A percentile compares a stretch with the other conserved stretches of the same genome.
Evolutionary conservation across 2,113 vertebrate genomes (phyloP).

Genomic region (Oenanthe oenanthe): DNA sequence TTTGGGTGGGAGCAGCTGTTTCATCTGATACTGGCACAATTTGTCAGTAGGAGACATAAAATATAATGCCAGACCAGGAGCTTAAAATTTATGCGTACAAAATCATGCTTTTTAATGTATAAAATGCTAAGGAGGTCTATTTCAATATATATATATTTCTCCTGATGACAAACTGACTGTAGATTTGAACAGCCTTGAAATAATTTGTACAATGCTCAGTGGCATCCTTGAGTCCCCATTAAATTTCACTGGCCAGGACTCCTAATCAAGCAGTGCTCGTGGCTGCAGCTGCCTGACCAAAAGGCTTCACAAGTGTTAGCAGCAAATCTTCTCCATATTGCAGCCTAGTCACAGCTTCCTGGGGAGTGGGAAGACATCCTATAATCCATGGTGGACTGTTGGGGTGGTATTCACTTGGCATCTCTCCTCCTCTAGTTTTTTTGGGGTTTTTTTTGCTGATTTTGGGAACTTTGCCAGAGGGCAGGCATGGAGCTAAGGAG

Average conservation of each 20-base stretch:
- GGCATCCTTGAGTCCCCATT: background rate
- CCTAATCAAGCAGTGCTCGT: background rate
- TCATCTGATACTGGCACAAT: background rate
- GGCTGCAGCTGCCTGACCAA: background rate
- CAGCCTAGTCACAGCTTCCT: background rate
- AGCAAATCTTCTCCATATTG: background rate
- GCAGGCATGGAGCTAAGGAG: background rate
- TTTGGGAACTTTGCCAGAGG: background rate
- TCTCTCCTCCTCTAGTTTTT: background rate
- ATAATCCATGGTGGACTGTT: background rate
- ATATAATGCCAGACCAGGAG: background rate
- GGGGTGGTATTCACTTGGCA: background rate
- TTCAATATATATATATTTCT: background rate
- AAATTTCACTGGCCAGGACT: background rate
- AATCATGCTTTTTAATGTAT: background rate
- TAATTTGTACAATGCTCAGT: background rate
- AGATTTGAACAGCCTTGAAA: slow-evolving; percentile 8
- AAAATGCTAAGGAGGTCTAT: background rate
- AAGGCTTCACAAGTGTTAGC: background rate
- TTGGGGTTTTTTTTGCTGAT: background rate
- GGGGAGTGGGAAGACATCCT: background rate
- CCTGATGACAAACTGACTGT: background rate
- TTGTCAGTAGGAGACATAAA: background rate
- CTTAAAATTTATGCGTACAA: background rate
- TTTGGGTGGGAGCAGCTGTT: slow-evolving; percentile 48